phyloP scores from a whole-genome alignment of 2,113 vertebrate genomes.

The Vicugna pacos region DNA sequence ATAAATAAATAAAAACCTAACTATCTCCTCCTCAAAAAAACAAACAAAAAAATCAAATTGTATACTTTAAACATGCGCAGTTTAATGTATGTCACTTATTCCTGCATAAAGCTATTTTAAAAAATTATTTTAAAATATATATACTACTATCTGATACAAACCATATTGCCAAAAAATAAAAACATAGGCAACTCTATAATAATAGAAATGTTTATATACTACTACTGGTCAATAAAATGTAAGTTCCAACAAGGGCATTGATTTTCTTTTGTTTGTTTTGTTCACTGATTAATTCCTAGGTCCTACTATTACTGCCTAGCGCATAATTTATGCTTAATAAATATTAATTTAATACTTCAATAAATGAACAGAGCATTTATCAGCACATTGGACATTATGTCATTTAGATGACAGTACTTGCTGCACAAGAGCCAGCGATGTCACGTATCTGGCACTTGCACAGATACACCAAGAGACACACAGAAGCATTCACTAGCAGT shows the following conservation, averaged over 20 bases:
- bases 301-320: not conserved
- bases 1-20: too few species aligned
- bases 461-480: not conserved
- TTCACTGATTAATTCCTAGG: not conserved
- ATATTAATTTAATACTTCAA: constrained; percentile 8
- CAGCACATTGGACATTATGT: not conserved
- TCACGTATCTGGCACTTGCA: not conserved
- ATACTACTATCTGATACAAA: not conserved
- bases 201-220: not conserved
- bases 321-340: not conserved
- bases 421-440: not conserved
- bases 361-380: not conserved
- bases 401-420: not conserved
- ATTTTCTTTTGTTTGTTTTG: not conserved
- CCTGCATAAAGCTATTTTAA: not conserved
- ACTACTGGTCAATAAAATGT: not conserved
- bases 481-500: not conserved
- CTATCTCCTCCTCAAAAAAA: too few species aligned
- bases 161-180: not conserved
- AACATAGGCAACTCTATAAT: not conserved
- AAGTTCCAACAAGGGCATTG: not conserved
- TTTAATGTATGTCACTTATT: not conserved
- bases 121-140: not conserved
- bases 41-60: not conserved
- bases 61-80: not conserved